Evolutionary conservation across 2,888 invertebrate species (phyloP).

Genomic region (Unio pictorum): DNA sequence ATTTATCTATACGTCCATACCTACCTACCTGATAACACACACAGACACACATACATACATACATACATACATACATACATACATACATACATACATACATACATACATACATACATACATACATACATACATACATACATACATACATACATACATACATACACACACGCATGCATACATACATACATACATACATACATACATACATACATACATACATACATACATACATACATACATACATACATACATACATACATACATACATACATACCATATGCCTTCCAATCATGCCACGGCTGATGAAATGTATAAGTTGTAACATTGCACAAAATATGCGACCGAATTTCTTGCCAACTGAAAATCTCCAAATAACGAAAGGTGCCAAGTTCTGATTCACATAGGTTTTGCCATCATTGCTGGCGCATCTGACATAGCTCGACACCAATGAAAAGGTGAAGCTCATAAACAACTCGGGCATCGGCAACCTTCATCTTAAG

Average conservation of each 20-base stretch:
- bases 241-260: slow-evolving; percentile 17
- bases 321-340: no score
- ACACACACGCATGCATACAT: background rate
- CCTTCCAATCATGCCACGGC: background rate
- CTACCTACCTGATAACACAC: background rate
- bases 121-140: background rate
- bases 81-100: slow-evolving; percentile 1
- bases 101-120: slow-evolving; percentile 3
- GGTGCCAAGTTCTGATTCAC: no score
- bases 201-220: slow-evolving; percentile 5
- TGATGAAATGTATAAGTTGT: no score
- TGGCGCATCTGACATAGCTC: no score
- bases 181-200: slow-evolving; percentile 1
- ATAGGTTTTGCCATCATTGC: no score
- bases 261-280: slow-evolving; percentile 17
- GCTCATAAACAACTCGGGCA: no score
- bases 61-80: slow-evolving; percentile 1
- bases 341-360: no score
- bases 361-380: no score
- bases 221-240: slow-evolving; percentile 19
- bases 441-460: no score
- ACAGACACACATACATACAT: background rate
- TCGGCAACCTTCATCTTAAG: no score
- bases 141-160: background rate
- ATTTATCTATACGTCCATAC: background rate